Base-by-base conservation (phyloP, 2,113 vertebrate species). In the Gambusia holbrooki region DNA sequence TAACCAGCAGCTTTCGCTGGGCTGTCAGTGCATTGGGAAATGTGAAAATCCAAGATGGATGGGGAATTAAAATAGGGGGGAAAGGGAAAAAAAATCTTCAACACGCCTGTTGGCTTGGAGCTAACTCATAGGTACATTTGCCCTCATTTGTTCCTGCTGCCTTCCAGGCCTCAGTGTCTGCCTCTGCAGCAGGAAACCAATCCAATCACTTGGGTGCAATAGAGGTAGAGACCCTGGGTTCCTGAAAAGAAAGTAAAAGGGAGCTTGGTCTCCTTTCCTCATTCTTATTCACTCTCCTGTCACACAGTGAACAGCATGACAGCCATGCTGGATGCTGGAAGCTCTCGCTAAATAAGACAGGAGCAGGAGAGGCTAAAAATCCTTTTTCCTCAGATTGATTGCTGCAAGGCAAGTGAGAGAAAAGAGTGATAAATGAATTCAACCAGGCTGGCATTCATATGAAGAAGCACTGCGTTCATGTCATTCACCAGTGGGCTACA, bases 1-100 rank as follows among this genome's bases (percentile, higher is more conserved):
- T 90, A 66, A 83, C 48, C 71, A 82, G 77, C 82, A 80, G 77
- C 69, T 86, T 90, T 89, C 77, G 77, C 76, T 69, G 75, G 73
- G 45, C 51, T 75, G 71, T 89, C 71, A 69, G 74, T 87, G 91
- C 87, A 91, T 91, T 76, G 85, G 71, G 87, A 93, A 90, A 88
- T 82, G 90, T 88, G 81, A 88, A 87, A 90, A 80, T 75, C 73
- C 69, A 84, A 89, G 84, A 90, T 79, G 82, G 88, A 84, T 73
- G 71, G n/a, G 62, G 62, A 76, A 70, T 75, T 76, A 80, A 87
- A 85, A 78, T 71, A 42, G 40, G 40, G 40, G 13, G 40, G 40
- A 42, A 42, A 15, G 76, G 1, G 15, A 15, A 70, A 28, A 48
- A 73, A 67, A 76, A 82, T 80, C 75, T 74, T 51, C 7, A 29